Conservation (phyloP, 2,797 vertebrate genomes). For the Limnodromus scolopaceus region DNA sequence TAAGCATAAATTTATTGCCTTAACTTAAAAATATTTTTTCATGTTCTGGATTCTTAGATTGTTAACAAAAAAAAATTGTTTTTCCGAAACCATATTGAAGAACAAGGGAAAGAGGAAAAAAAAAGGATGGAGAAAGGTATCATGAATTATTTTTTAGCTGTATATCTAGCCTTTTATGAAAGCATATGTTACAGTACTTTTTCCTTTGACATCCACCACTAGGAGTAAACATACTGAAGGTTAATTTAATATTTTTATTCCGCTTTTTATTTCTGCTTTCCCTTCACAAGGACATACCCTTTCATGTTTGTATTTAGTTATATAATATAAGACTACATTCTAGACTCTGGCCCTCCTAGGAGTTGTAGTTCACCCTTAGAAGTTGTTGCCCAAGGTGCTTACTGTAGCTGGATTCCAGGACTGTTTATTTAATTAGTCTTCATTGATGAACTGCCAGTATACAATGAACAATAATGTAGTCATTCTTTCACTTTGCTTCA, state of each 20-base stretch:
- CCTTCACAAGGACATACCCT: background rate
- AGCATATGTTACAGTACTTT: background rate
- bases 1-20: background rate
- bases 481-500: slow-evolving; percentile 1
- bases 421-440: slow-evolving; percentile 34
- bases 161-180: background rate
- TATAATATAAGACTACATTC: background rate
- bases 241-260: background rate
- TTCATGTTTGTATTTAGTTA: background rate
- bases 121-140: background rate
- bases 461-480: background rate
- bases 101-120: background rate
- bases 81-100: background rate
- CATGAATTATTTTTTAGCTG: background rate
- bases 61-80: background rate
- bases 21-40: background rate
- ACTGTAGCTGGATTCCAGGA: background rate
- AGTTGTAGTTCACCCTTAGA: background rate
- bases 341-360: background rate
- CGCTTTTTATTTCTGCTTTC: background rate
- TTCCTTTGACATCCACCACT: background rate
- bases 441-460: background rate
- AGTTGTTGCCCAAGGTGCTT: background rate
- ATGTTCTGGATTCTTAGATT: background rate
- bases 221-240: background rate